Conservation (phyloP, 2,797 vertebrate species). For the Manis javanica region DNA sequence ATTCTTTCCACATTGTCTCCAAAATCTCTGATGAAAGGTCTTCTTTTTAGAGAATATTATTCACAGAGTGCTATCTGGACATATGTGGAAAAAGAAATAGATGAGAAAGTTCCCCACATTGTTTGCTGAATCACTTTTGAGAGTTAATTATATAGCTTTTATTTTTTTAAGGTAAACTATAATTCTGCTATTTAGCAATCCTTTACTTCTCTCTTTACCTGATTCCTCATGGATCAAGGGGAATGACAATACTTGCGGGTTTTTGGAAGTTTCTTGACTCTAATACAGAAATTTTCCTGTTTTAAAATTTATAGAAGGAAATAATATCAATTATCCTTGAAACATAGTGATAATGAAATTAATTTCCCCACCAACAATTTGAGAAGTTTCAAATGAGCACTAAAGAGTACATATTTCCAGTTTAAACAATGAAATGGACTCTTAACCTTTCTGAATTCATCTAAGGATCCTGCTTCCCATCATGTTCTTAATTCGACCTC, state of each 20-base stretch:
- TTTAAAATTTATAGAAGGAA: slow-evolving; percentile 52
- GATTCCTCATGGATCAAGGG: neutral
- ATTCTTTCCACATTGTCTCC: neutral
- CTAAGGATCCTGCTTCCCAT: neutral
- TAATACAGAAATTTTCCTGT: slow-evolving; percentile 7
- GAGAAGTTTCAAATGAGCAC: slow-evolving; percentile 3
- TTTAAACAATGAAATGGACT: slow-evolving; percentile 40
- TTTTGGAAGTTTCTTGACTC: slow-evolving; percentile 46
- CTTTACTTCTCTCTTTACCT: neutral
- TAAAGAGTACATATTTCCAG: neutral
- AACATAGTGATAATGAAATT: slow-evolving; percentile 17
- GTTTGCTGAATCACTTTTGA: neutral
- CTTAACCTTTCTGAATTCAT: slow-evolving; percentile 52
- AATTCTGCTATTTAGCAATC: neutral
- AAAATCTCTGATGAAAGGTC: neutral
- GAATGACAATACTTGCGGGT: neutral
- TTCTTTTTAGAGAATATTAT: neutral
- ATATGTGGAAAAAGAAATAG: neutral
- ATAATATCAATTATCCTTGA: slow-evolving; percentile 53
- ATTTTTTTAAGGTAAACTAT: neutral
- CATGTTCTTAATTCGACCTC: slow-evolving; percentile 32
- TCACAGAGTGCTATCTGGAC: neutral
- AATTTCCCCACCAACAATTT: neutral
- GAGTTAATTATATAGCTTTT: neutral
- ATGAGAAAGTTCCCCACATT: neutral